A percentile compares a stretch with the other conserved stretches of the same genome.
These are phyloP conservation scores for Cyclophora punctaria DNA, from an alignment of 2,888 invertebrate genomes.

Conservation along the genomic window DNA sequence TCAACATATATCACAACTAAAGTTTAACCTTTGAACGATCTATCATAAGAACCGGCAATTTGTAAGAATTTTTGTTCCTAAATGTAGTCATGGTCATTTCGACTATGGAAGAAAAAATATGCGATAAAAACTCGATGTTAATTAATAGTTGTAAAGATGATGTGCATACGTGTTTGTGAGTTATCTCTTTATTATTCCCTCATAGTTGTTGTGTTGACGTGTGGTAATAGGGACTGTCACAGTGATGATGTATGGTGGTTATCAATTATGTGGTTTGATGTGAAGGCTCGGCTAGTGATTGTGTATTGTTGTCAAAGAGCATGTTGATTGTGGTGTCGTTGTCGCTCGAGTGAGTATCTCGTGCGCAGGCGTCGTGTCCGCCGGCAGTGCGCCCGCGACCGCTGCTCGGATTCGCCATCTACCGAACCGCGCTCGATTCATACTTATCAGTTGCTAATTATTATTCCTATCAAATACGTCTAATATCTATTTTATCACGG, in stretches of 20 bases:
- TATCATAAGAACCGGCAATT: too few species aligned
- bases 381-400: constrained; percentile 58
- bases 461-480: background rate
- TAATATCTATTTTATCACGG: too few species aligned
- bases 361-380: constrained; percentile 39
- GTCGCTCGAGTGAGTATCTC: constrained; percentile 41
- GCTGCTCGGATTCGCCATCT: constrained; percentile 41
- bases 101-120: constrained; percentile 27
- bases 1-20: too few species aligned
- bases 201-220: constrained; percentile 1
- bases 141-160: background rate
- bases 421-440: constrained; percentile 3
- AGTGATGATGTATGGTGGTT: constrained; percentile 3
- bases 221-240: background rate
- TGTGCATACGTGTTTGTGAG: constrained; percentile 1
- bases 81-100: background rate
- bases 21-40: too few species aligned
- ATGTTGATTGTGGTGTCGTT: constrained; percentile 37
- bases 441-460: background rate
- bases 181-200: background rate
- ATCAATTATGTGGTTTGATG: constrained; percentile 22
- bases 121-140: too few species aligned
- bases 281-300: constrained; percentile 40
- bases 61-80: too few species aligned
- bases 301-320: constrained; percentile 40